A percentile compares a stretch with the other conserved stretches of the same genome.
phyloP scores from a whole-genome alignment of 2,797 vertebrate species.

The Enteromius trimaculatus region DNA sequence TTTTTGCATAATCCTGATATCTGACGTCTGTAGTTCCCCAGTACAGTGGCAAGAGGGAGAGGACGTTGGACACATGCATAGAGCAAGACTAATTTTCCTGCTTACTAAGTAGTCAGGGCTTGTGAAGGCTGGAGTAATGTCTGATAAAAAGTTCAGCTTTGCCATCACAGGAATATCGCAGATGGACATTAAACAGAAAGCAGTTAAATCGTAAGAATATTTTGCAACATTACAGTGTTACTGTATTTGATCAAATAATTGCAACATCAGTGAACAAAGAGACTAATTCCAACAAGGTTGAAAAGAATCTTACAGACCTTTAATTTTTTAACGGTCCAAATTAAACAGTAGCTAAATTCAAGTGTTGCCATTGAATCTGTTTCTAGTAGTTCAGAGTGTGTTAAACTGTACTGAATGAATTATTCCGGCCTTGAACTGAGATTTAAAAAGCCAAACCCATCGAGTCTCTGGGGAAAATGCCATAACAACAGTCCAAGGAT shows the following conservation, averaged over 20 bases:
- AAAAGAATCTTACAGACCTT: background rate
- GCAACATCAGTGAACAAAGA: background rate
- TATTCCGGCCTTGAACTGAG: conserved; percentile 55
- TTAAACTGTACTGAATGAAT: conserved; percentile 67
- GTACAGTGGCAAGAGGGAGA: background rate
- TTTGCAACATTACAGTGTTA: background rate
- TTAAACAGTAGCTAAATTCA: conserved; percentile 19
- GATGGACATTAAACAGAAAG: background rate
- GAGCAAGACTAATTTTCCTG: conserved; percentile 5
- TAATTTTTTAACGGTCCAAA: background rate
- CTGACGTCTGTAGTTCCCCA: conserved; percentile 10
- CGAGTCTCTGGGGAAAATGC: conserved; percentile 70
- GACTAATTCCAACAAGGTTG: background rate
- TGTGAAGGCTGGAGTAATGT: background rate
- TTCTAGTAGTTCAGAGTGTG: conserved; percentile 47
- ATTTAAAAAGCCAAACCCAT: conserved; percentile 72
- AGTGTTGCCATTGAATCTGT: background rate
- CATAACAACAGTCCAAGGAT: conserved; percentile 72
- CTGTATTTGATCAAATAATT: background rate
- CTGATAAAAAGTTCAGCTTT: background rate
- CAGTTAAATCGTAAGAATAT: background rate
- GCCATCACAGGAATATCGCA: background rate
- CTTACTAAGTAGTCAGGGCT: conserved; percentile 6
- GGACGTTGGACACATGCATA: background rate
- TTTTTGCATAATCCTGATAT: conserved; percentile 44